Evolutionary conservation across 1,140 invertebrate species (phyloP), one percentile per base, ranked within the genome.

Genomic region (Ctenoplectra terminalis): DNA sequence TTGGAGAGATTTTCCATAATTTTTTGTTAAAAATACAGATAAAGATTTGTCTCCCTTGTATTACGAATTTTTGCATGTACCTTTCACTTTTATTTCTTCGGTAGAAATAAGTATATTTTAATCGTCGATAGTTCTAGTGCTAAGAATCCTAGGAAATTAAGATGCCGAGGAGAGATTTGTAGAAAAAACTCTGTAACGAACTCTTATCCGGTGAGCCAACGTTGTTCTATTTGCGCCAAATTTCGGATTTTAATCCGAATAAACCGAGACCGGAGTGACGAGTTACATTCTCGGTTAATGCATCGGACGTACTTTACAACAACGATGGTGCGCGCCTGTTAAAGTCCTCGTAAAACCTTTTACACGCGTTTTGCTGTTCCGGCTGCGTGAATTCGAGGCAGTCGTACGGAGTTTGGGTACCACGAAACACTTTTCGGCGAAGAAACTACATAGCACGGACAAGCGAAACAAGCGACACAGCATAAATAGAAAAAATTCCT

Each of bases 211-310:
- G 46, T 56, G 72, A 48, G 60, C 31, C 37, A 13, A 23, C 29
- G 56, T 9, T 60, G 54, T n/a, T 60, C 73, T 40, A 72, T 20
- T n/a, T 40, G 15, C 13, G 29, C 23, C 78, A 34, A 73, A 82
- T 52, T 85, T 86, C 48, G 46, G 74, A 83, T 86, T 86, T 83
- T 83, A 83, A 87, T 86, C 74, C 54, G 52, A 58, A 67, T 34
- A 43, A 70, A 29, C 67, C 9, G 43, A 37, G 23, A 43, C 31
- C 50, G 6, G n/a, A 4, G 29, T 48, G 60, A 72, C 67, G 58
- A 75, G 63, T 72, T 67, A 77, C 69, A 46, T 61, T 70, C 23
- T 26, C 34, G 69, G 69, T 79, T 82, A 83, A 85, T 83, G 77
- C 70, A 23, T 9, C n/a, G 11, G 37, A 29, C 46, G 46, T 75